A percentile compares a stretch with the other conserved stretches of the same genome.
These are phyloP conservation scores for Leucophenga varia DNA, from an alignment of 1,140 invertebrate species.

Conservation along the genomic window DNA sequence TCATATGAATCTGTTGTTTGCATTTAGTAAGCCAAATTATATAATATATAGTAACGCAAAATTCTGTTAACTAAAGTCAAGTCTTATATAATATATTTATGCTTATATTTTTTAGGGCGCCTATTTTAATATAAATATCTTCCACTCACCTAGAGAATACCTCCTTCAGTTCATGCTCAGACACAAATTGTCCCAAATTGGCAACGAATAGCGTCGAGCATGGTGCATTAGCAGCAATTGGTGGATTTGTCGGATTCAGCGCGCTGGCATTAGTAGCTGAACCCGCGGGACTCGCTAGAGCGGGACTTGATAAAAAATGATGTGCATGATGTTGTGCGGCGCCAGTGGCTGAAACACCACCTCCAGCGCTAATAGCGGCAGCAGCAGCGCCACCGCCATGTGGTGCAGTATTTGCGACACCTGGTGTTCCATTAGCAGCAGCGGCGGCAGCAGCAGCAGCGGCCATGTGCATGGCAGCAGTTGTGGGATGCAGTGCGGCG, in stretches of 20 bases:
- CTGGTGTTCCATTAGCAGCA: constrained; percentile 28
- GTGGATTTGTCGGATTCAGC: constrained; percentile 60
- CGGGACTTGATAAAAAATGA: constrained; percentile 79
- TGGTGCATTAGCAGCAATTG: constrained; percentile 67
- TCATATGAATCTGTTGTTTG: no score
- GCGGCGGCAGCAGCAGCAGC: constrained; percentile 22
- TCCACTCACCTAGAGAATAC: constrained; percentile 89
- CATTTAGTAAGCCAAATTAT: no score
- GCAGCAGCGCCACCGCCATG: constrained; percentile 52
- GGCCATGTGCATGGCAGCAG: constrained; percentile 74
- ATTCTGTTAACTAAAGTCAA: no score
- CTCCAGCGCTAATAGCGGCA: constrained; percentile 60
- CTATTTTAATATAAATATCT: constrained; percentile 1
- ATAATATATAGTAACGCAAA: no score
- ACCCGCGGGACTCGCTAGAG: constrained; percentile 83
- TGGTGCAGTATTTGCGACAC: constrained; percentile 18
- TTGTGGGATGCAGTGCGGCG: constrained; percentile 69
- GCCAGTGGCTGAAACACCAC: no score
- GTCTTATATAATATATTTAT: background rate
- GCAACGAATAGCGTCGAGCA: constrained; percentile 98
- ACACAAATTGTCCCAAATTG: constrained; percentile 93
- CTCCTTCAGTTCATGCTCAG: constrained; percentile 96
- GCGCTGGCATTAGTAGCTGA: constrained; percentile 67
- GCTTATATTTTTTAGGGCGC: background rate
- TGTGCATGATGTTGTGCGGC: constrained; percentile 59